These are phyloP conservation scores for Columba janthina DNA, from an alignment of 2,113 vertebrate species.

Conservation along the genomic window DNA sequence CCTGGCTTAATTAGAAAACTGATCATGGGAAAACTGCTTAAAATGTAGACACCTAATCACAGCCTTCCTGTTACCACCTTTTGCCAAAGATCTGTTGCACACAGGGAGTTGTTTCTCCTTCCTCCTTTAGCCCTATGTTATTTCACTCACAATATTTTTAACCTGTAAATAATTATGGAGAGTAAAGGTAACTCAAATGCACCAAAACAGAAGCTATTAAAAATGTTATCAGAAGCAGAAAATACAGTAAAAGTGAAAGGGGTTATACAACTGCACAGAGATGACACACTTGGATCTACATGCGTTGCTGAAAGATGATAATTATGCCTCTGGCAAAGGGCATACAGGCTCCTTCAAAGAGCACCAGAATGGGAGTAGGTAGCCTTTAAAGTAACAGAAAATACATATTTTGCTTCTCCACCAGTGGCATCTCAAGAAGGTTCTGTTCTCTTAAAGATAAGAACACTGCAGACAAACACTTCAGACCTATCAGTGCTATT, in stretches of 20 bases:
- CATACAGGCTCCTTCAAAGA: not conserved
- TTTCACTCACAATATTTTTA: conserved; percentile 30
- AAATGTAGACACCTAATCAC: conserved; percentile 22
- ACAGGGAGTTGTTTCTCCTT: not conserved
- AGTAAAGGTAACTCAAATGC: conserved; percentile 38
- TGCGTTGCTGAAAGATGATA: not conserved
- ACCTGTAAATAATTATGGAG: conserved; percentile 59
- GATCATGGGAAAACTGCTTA: conserved; percentile 52
- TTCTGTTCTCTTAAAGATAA: conserved; percentile 54
- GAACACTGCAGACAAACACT: conserved; percentile 45
- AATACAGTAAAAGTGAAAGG: not conserved
- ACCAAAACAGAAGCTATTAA: conserved; percentile 27
- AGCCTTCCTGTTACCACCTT: conserved; percentile 24
- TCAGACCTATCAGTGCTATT: not conserved
- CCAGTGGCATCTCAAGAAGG: too few relatives aligned
- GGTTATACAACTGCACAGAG: not conserved
- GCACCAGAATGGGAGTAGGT: too few relatives aligned
- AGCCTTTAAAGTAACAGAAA: too few relatives aligned
- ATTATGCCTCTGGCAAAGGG: conserved; percentile 63
- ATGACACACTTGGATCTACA: not conserved
- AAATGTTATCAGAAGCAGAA: conserved; percentile 32
- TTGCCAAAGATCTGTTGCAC: conserved; percentile 17
- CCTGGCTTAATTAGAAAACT: conserved; percentile 32
- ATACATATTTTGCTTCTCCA: too few relatives aligned
- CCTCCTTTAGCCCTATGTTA: not conserved